Percentiles rank a stretch among this genome's conserved stretches.
phyloP scores from a whole-genome alignment of 2,888 invertebrate genomes.

The Cantharis flavilabris region DNA sequence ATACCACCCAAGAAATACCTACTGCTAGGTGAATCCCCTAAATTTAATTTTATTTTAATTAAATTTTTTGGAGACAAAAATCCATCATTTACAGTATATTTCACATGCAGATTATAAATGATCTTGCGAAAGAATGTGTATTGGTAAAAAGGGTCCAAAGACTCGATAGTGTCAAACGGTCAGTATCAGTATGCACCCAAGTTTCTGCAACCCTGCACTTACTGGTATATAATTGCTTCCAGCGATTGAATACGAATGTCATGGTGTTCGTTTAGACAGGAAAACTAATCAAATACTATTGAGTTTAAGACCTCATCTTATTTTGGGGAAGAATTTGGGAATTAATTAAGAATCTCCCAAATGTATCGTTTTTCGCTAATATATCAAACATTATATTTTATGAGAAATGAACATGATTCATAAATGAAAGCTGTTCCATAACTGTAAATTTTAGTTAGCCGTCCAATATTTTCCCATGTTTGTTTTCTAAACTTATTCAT shows the following conservation, averaged over 20 bases:
- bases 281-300: conserved; percentile 26
- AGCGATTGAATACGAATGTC: conserved; percentile 20
- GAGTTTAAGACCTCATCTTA: conserved; percentile 10
- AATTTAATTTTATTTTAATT: neutral
- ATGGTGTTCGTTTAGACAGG: conserved; percentile 20
- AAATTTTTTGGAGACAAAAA: neutral
- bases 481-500: neutral
- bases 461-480: neutral
- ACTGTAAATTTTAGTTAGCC: neutral
- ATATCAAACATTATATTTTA: neutral
- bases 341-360: neutral
- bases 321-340: neutral
- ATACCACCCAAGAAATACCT: neutral
- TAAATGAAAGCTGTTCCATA: neutral
- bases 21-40: neutral
- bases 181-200: conserved; percentile 24
- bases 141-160: conserved; percentile 9
- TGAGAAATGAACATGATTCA: neutral
- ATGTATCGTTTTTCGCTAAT: neutral
- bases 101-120: conserved; percentile 4
- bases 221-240: conserved; percentile 22
- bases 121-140: conserved; percentile 11
- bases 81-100: conserved; percentile 1
- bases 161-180: conserved; percentile 17
- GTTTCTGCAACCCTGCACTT: conserved; percentile 7